Base-by-base conservation (phyloP, 2,888 invertebrate genomes). In the Parelbella ahira region DNA sequence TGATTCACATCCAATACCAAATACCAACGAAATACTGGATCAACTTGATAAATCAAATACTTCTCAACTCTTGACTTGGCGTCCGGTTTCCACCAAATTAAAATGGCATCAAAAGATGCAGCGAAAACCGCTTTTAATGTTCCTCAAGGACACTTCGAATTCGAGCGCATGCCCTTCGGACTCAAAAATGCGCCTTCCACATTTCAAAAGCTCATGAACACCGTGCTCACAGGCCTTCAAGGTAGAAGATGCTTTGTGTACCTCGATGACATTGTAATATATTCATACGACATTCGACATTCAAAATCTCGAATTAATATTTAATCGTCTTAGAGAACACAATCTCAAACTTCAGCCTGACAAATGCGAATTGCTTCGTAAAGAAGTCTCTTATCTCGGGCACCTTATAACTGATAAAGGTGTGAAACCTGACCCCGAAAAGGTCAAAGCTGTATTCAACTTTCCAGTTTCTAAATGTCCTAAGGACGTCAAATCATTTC, bases 401-500 rank as follows among this genome's bases (percentile, higher is more conserved):
- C 61, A 60, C 25, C 23, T 57, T 2, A 63, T 64, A 0, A 48
- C 49, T 0, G 44, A 51, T 8, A 4, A 57, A 2, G 68, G 62
- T 3, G 54, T 65, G 0, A 12, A 46, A 64, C 56, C 53, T 3
- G 37, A 56, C 8, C 51, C 53, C 0, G 37, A 49, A 0, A 54
- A 53, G 24, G 41, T 45, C 1, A 32, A 50, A 39, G 41, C 47
- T 0, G 47, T 54, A 0, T 4, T 3, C 8, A 8, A 49, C 5
- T 54, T 46, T 21, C 50, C 53, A 3, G 7, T 21, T 1, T 49
- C 50, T 10, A 32, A 41, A 34, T 32, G 7, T 5, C 47, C 48
- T 1, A 52, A 48, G 15, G 49, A 50, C 6, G 41, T 54, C 0
- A 52, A 54, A 45, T 46, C 46, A 1, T 37, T 74, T 34, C 37